phyloP scores from a whole-genome alignment of 2,113 vertebrate species.

The Thymallus thymallus region DNA sequence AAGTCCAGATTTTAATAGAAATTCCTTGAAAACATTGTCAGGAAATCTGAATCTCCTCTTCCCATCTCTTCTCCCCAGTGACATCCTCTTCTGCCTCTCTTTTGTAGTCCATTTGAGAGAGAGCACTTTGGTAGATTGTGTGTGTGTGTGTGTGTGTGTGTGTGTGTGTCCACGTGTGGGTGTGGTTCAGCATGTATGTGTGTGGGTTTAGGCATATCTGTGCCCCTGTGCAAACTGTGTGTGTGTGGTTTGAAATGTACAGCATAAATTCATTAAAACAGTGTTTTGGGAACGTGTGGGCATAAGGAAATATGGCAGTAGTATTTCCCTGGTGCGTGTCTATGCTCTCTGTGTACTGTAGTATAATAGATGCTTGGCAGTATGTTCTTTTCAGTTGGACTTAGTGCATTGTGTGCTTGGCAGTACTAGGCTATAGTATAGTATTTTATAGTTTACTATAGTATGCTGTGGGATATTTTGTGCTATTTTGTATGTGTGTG shows the following conservation, averaged over 20 bases:
- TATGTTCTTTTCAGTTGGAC: slow-evolving; percentile 58
- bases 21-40: slow-evolving; percentile 68
- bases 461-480: slow-evolving; percentile 35
- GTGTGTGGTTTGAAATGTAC: slow-evolving; percentile 23
- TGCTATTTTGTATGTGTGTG: slow-evolving; percentile 47
- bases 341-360: slow-evolving; percentile 33
- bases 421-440: slow-evolving; percentile 60
- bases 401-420: slow-evolving; percentile 65
- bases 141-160: slow-evolving; percentile 40
- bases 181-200: slow-evolving; percentile 10
- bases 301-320: slow-evolving; percentile 42
- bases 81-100: slow-evolving; percentile 62
- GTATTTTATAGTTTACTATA: slow-evolving; percentile 53
- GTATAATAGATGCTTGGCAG: slow-evolving; percentile 57
- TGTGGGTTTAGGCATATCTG: slow-evolving; percentile 47
- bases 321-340: not conserved
- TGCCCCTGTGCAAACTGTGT: slow-evolving; percentile 49
- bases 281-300: slow-evolving; percentile 39
- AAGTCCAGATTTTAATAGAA: slow-evolving; percentile 65
- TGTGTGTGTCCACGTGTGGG: slow-evolving; percentile 7
- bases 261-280: slow-evolving; percentile 73
- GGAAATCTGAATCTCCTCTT: slow-evolving; percentile 54
- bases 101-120: slow-evolving; percentile 74
- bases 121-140: slow-evolving; percentile 81
- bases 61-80: slow-evolving; percentile 59